Percentiles rank a stretch among this genome's conserved stretches.
phyloP scores from a whole-genome alignment of 2,888 invertebrate species.

The Myopa testacea region DNA sequence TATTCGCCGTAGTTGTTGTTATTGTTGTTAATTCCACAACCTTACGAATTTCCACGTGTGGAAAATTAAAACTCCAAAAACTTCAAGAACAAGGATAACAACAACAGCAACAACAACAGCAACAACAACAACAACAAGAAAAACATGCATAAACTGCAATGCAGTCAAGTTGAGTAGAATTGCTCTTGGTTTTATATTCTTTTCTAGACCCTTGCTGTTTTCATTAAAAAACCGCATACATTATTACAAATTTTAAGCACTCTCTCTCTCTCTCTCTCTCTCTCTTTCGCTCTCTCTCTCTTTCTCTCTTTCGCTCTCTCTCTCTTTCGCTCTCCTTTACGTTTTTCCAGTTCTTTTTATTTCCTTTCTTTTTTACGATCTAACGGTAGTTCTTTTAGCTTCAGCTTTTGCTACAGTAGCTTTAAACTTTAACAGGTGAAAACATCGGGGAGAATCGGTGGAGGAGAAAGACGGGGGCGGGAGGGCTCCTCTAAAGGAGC shows the following conservation, averaged over 20 bases:
- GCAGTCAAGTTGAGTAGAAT: background rate
- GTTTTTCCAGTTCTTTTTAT: background rate
- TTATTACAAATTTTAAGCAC: background rate
- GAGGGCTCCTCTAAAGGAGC: too few relatives aligned
- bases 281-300: background rate
- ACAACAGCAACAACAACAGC: conserved; percentile 20
- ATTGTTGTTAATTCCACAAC: conserved; percentile 19
- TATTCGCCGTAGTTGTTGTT: conserved; percentile 2
- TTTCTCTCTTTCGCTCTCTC: background rate
- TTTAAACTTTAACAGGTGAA: too few relatives aligned
- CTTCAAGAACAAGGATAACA: conserved; percentile 29
- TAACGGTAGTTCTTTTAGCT: too few relatives aligned
- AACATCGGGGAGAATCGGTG: too few relatives aligned
- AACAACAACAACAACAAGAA: conserved; percentile 21
- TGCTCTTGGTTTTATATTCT: background rate
- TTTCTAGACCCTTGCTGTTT: background rate
- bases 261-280: background rate
- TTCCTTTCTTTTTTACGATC: too few relatives aligned
- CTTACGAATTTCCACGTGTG: background rate
- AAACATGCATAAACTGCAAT: conserved; percentile 10
- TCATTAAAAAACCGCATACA: background rate
- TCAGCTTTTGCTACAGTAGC: too few relatives aligned
- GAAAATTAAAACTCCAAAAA: conserved; percentile 16
- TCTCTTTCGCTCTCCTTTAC: background rate
- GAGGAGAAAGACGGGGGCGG: too few relatives aligned